Base-by-base conservation (phyloP, 2,113 vertebrate genomes). In the Emberiza fucata region DNA sequence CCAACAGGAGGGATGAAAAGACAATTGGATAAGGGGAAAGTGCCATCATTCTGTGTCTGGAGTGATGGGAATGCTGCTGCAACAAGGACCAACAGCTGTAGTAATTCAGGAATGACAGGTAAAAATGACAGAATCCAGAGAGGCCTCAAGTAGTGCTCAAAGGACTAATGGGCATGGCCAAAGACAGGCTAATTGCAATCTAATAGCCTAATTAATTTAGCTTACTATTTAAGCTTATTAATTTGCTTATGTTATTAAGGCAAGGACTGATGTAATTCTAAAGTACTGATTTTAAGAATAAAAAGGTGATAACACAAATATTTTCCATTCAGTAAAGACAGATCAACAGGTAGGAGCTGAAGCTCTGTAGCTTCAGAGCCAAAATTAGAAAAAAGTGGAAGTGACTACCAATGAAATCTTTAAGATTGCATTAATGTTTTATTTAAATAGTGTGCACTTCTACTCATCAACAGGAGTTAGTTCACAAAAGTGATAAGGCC, bases 171-270 rank as follows among this genome's bases (percentile, higher is more conserved):
- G 29, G 50, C 21, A 76, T 2, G 12, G 63, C 45, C 71, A 48
- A 75, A 76, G 64, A 63, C 35, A 57, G 25, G 48, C 48, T 83
- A 86, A 94, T n/a, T 81, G 73, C 70, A 89, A 60, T 9, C 81
- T 80, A 84, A 83, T 2, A 63, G 39, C 14, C 60, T 73, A 35
- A 86, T 86, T 88, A 88, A 73, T 82, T 86, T 59, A 83, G 59
- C 68, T 92, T 88, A 83, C 64, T 70, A 73, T 68, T 81, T 78
- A 90, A 91, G 44, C 61, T 87, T 90, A 90, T 71, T 92, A 42
- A 66, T 93, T 91, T 79, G 33, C 17, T 91, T 80, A 80, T 79
- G n/a, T 92, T 73, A 80, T 40, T 91, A 88, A 40, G 54, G 16
- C 20, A 91, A 87, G 15, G 45, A 73, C 6, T 48, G 35, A 64